These are phyloP conservation scores for Eriocheir sinensis DNA, from an alignment of 1,140 invertebrate species.

Conservation along the genomic window DNA sequence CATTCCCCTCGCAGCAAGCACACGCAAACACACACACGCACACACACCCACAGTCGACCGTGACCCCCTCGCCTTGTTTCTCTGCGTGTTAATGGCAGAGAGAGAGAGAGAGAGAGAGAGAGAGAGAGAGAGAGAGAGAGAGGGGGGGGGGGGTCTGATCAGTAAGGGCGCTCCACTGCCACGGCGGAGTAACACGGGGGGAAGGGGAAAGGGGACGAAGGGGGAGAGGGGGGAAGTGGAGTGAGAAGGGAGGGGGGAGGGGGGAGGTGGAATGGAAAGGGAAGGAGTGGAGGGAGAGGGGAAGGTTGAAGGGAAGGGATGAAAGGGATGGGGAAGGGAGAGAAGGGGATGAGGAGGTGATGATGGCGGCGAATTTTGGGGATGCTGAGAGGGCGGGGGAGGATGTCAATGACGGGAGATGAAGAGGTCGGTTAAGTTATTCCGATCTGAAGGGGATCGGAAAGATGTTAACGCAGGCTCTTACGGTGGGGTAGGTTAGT, in stretches of 20 bases:
- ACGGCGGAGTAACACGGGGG: background rate
- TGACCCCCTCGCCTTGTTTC: background rate
- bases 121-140: slow-evolving; percentile 10
- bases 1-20: no score
- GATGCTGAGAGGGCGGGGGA: no score
- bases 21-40: no score
- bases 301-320: background rate
- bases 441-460: no score
- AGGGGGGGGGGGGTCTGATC: no score
- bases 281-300: background rate
- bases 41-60: background rate
- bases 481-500: no score
- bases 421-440: background rate
- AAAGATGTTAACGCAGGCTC: no score
- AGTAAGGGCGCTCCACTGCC: no score
- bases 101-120: background rate
- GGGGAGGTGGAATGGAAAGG: background rate
- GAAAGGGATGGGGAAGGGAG: no score
- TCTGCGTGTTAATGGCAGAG: no score
- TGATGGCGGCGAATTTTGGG: no score
- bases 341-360: no score
- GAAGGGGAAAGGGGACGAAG: background rate
- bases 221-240: background rate
- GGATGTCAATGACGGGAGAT: background rate
- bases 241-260: background rate